phyloP scores from a whole-genome alignment of 2,888 invertebrate genomes.

The Trachelus iudaicus region DNA sequence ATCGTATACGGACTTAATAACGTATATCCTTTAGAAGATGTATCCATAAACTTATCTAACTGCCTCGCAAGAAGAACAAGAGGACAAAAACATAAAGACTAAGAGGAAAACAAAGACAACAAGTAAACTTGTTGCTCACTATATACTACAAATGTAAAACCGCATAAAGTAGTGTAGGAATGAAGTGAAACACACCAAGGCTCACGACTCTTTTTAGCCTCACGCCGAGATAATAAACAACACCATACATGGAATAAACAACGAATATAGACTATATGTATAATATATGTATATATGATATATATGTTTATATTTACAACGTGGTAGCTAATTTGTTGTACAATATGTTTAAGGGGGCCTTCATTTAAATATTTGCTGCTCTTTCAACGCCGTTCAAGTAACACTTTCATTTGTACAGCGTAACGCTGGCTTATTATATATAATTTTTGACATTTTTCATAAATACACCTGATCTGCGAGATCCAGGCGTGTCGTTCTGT shows the following conservation, averaged over 20 bases:
- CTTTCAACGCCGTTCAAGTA: too few species aligned
- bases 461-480: too few species aligned
- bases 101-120: not conserved
- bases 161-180: not conserved
- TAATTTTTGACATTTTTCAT: too few species aligned
- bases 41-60: not conserved
- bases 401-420: too few species aligned
- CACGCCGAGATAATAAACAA: not conserved
- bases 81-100: not conserved
- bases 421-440: too few species aligned
- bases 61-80: not conserved
- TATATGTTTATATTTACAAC: not conserved
- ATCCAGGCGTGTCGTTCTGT: too few species aligned
- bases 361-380: too few species aligned
- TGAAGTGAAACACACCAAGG: conserved; percentile 5
- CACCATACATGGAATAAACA: conserved; percentile 4
- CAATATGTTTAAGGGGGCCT: not conserved
- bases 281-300: conserved; percentile 17
- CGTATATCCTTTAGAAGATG: not conserved
- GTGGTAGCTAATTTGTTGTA: not conserved
- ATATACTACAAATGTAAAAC: not conserved
- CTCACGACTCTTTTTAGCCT: not conserved
- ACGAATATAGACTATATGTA: conserved; percentile 6
- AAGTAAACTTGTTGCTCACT: not conserved
- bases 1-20: not conserved